Conservation (phyloP, 64 coral and sea anemone genomes). For the Orbicella faveolata region DNA sequence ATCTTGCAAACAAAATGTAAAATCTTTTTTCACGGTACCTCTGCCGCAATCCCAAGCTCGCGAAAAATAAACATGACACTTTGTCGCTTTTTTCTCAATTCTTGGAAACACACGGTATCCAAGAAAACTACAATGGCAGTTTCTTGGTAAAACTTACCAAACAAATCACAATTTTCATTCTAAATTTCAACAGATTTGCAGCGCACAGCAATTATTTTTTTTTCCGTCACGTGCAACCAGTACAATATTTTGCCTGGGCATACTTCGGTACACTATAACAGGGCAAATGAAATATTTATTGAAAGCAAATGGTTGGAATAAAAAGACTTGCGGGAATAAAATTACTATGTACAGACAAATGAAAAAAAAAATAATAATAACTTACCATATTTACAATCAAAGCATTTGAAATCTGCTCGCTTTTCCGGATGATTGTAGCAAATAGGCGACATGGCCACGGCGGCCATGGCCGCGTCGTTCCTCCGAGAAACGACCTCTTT, state of each 20-base stretch:
- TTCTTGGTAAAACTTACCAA: too few species aligned
- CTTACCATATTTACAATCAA: conserved; percentile 35
- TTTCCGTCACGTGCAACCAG: neutral
- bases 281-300: too few species aligned
- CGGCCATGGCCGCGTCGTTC: neutral
- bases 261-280: neutral
- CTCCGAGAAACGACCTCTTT: neutral
- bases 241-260: neutral
- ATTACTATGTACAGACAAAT: too few species aligned
- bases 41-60: too few species aligned
- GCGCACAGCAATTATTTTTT: neutral
- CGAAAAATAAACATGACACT: too few species aligned
- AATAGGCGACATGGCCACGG: neutral
- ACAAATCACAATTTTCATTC: too few species aligned
- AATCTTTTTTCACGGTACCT: too few species aligned
- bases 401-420: conserved; percentile 36
- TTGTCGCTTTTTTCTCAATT: too few species aligned
- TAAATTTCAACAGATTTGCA: too few species aligned
- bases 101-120: too few species aligned
- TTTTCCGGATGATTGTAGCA: conserved; percentile 37
- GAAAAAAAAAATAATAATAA: neutral
- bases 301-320: neutral
- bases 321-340: neutral
- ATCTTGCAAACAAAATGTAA: too few species aligned
- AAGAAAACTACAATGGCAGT: too few species aligned